Base-by-base conservation (phyloP, 1,140 invertebrate genomes). In the Magallana gigas region DNA sequence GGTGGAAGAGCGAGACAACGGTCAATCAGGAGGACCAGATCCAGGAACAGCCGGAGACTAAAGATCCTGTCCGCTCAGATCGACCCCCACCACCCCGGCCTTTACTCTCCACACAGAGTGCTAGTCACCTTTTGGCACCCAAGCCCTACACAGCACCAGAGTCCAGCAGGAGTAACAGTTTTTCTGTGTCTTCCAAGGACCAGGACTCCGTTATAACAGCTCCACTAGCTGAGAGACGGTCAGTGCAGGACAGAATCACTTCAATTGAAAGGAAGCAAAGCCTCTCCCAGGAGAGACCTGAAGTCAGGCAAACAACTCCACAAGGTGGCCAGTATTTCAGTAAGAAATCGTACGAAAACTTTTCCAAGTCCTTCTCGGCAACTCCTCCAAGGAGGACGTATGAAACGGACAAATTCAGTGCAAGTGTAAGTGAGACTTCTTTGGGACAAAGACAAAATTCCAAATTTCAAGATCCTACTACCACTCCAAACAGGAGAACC, bases 221-320 rank as follows among this genome's bases (percentile, higher is more conserved):
- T 57, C n/a, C 36, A 81, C 81, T 83, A 56, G 60, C 86, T 14
- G 71, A 29, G 12, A 82, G 88, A 58, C 86, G 85, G 29, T 88
- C 89, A 16, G 91, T 91, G 16, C 86, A 87, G 82, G 91, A 90
- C 58, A 58, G 86, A 8, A 88, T 89, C 81, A 82, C 68, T 82
- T 68, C 81, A 56, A 90, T 89, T 87, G 88, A 89, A 83, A 90
- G 88, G 18, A 90, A 88, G 86, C 68, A 76, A 29, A 76, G 82
- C 23, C 57, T 83, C 16, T 29, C 82, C 9, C 23, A 14, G 82
- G 82, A 83, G 82, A 83, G 59, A 9, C 68, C 68, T 12, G 68
- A 76, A 76, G 36, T 76, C 23, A 76, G 68, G 36, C 68, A 76
- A 29, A 23, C 23, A 36, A 76, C 68, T 11, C 68, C 68, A 36